These are phyloP conservation scores for Cordilura impudica DNA, from an alignment of 2,888 invertebrate genomes.

Conservation along the genomic window DNA sequence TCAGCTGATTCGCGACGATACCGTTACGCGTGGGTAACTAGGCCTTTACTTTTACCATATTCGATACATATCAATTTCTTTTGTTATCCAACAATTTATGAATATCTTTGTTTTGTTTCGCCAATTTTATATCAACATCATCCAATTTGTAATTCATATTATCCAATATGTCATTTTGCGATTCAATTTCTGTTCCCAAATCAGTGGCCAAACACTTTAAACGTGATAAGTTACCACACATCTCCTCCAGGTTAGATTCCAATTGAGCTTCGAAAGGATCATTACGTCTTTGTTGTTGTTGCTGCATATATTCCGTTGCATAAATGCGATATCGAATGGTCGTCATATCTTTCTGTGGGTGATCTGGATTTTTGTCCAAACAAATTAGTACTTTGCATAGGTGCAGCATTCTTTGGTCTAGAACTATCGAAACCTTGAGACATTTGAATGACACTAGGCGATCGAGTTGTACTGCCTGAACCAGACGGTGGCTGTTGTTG, in stretches of 20 bases:
- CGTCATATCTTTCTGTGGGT: constrained; percentile 79
- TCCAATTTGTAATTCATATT: constrained; percentile 91
- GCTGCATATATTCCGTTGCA: constrained; percentile 79
- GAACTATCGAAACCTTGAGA: constrained; percentile 60
- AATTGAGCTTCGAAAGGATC: constrained; percentile 84
- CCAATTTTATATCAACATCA: constrained; percentile 88
- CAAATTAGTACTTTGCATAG: background rate
- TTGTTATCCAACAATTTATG: constrained; percentile 85
- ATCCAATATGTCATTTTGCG: constrained; percentile 92
- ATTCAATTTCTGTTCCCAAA: constrained; percentile 91
- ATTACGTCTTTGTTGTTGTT: constrained; percentile 66
- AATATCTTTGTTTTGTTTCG: constrained; percentile 93
- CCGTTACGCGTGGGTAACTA: too few relatives aligned
- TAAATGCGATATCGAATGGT: constrained; percentile 83
- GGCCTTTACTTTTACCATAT: too few relatives aligned
- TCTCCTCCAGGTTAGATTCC: constrained; percentile 89
- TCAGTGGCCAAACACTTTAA: constrained; percentile 92
- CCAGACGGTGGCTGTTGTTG: background rate
- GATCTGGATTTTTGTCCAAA: constrained; percentile 65
- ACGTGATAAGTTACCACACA: constrained; percentile 90
- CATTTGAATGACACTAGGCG: constrained; percentile 69
- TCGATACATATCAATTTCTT: too few relatives aligned
- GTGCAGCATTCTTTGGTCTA: constrained; percentile 20
- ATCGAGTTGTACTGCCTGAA: constrained; percentile 16
- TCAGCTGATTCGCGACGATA: too few relatives aligned